Evolutionary conservation across 2,797 vertebrate genomes (phyloP).

Genomic region (Sciurus carolinensis): DNA sequence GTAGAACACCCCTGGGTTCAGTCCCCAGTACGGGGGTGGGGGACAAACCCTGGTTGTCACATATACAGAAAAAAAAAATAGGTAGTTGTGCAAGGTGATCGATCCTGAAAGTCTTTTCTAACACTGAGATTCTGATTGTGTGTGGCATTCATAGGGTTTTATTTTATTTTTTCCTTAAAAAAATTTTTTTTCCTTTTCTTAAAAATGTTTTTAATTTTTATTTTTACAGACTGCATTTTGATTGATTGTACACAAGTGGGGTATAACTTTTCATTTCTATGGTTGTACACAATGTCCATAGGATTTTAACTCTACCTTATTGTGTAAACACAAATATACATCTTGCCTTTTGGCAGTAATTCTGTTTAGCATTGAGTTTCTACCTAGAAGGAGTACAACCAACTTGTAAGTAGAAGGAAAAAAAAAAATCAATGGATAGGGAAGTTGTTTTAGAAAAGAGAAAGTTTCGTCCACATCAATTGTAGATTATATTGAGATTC

Average conservation of each 20-base stretch:
- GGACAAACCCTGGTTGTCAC: neutral
- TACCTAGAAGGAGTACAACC: constrained; percentile 6
- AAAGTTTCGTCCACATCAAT: neutral
- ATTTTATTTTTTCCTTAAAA: no score
- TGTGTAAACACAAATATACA: constrained; percentile 41
- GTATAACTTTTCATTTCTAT: no score
- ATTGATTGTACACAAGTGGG: no score
- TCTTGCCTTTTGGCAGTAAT: constrained; percentile 32
- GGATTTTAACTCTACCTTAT: constrained; percentile 47
- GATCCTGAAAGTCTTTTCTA: constrained; percentile 46
- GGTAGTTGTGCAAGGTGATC: neutral
- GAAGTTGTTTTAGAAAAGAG: constrained; percentile 36
- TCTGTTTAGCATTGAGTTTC: constrained; percentile 60
- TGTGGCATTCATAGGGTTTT: constrained; percentile 47
- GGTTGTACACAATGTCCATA: neutral
- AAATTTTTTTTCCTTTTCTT: no score
- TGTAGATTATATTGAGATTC: constrained; percentile 49
- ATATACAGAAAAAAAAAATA: neutral
- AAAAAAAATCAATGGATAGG: neutral
- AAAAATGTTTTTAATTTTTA: no score
- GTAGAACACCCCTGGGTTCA: no score
- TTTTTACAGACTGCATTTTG: no score
- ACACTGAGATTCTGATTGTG: constrained; percentile 11
- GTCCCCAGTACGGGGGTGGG: no score
- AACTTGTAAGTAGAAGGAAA: constrained; percentile 3